Evolutionary conservation across 2,797 vertebrate species (phyloP).

Genomic region (Margarornis squamiger): DNA sequence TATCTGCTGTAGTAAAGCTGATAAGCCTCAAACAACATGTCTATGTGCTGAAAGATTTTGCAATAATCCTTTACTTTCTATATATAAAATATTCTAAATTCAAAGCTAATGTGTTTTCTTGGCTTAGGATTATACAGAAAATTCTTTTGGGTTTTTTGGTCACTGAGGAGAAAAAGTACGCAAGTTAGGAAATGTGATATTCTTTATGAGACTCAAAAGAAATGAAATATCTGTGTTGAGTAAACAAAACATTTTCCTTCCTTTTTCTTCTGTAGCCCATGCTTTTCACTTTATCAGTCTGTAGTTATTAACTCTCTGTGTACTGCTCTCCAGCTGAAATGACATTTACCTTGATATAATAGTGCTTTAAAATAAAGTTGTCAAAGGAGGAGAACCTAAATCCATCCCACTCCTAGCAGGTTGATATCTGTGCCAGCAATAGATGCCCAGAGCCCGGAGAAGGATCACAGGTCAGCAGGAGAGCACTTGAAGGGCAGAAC

Average conservation of each 20-base stretch:
- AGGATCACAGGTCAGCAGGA: background rate
- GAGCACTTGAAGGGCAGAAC: background rate
- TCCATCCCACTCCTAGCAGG: background rate
- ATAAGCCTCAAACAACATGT: slow-evolving; percentile 16
- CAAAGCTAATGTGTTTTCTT: background rate
- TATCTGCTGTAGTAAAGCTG: background rate
- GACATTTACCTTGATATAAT: background rate
- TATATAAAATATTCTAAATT: background rate
- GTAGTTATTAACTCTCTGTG: background rate
- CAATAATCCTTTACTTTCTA: slow-evolving; percentile 13
- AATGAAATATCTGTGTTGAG: background rate
- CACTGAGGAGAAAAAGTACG: background rate
- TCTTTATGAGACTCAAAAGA: background rate
- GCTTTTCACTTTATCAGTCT: background rate
- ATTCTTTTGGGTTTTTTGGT: background rate
- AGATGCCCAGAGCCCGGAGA: background rate
- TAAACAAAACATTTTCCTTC: background rate
- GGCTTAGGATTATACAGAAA: background rate
- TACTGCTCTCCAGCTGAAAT: background rate
- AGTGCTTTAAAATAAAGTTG: background rate
- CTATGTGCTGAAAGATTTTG: background rate
- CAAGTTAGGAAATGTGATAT: background rate
- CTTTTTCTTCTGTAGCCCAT: background rate
- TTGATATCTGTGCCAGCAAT: too few relatives aligned
- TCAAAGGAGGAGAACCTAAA: background rate